Evolutionary conservation across 2,888 invertebrate species (phyloP), one percentile per base, ranked within the genome.

Genomic region (Hydrotaea cyrtoneurina): DNA sequence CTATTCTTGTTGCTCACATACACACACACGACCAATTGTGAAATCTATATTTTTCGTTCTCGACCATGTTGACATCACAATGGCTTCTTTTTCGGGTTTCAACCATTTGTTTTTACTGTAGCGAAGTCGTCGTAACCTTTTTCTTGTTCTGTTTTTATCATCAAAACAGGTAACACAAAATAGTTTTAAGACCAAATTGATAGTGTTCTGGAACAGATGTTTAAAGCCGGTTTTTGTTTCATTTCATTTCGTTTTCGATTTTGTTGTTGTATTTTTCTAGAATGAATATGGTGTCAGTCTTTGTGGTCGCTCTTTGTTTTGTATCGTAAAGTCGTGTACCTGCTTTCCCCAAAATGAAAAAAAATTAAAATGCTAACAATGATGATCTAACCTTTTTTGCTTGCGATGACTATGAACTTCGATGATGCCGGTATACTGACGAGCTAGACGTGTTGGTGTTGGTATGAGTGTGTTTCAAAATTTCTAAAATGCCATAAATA

Each of bases 401-500:
- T 50, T n/a, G 31, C 50, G 2, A n/a, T 50, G 50, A 50, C 50
- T 50, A n/a, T 13, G 50, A 13, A 50, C n/a, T 43, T 8, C 15
- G n/a, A n/a, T n/a, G 31, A 31, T 4, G 31, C 31, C 31, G 50
- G 50, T 7, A n/a, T 50, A 13, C 7, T 50, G 50, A n/a, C 50
- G 2, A 50, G 50, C 31, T n/a, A n/a, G 13, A 2, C 8, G 11
- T 53, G n/a, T 55, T 4, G 23, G n/a, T 55, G 55, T 55, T 21
- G 36, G 21, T 21, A 21, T 55, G 39, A 39, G 39, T 10, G 31
- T 21, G 21, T 55, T 8, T 55, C 10, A 55, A 23, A 19, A 21
- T 55, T 55, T 55, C 55, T 55, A 21, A 55, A 55, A 55, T 55
- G 55, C 55, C 23, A 55, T 55, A 55, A 55, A 55, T 55, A 21